Evolutionary conservation across 2,888 invertebrate genomes (phyloP).

Genomic region (Trachelus tabidus): DNA sequence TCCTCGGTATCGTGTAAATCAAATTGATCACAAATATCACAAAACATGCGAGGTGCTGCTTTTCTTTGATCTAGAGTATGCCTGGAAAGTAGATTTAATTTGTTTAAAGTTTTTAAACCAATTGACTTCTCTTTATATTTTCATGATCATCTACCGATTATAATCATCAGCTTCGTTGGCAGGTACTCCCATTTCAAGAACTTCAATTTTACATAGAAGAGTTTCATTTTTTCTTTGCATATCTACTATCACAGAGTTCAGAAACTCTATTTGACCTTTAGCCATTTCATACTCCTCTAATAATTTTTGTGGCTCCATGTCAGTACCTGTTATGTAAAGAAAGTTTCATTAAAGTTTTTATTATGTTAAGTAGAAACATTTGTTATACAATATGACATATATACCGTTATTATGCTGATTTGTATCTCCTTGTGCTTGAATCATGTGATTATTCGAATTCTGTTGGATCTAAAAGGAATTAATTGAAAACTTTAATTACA

Average conservation of each 20-base stretch:
- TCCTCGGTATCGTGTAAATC: constrained; percentile 98
- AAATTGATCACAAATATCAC: constrained; percentile 98
- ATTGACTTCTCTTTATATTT: background rate
- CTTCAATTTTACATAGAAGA: constrained; percentile 81
- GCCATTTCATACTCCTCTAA: constrained; percentile 74
- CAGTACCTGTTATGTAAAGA: constrained; percentile 24
- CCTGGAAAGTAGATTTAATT: constrained; percentile 29
- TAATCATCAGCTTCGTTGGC: constrained; percentile 67
- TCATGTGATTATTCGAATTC: constrained; percentile 26
- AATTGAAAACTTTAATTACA: constrained; percentile 3
- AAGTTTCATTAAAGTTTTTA: background rate
- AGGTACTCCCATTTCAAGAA: constrained; percentile 76
- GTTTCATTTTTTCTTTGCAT: constrained; percentile 94
- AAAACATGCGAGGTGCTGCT: constrained; percentile 86
- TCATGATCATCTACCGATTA: constrained; percentile 62
- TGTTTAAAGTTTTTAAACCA: constrained; percentile 5
- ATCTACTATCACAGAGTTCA: constrained; percentile 96
- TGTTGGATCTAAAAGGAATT: constrained; percentile 22
- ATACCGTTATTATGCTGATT: constrained; percentile 26
- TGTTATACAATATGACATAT: background rate
- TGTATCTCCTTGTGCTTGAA: constrained; percentile 38
- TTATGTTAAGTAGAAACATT: background rate
- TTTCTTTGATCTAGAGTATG: constrained; percentile 59
- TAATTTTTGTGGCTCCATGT: constrained; percentile 50
- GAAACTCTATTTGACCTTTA: constrained; percentile 85